Evolutionary conservation across 1,140 invertebrate species (phyloP), one percentile per base, ranked within the genome.

Genomic region (Drosophila lacertosa): DNA sequence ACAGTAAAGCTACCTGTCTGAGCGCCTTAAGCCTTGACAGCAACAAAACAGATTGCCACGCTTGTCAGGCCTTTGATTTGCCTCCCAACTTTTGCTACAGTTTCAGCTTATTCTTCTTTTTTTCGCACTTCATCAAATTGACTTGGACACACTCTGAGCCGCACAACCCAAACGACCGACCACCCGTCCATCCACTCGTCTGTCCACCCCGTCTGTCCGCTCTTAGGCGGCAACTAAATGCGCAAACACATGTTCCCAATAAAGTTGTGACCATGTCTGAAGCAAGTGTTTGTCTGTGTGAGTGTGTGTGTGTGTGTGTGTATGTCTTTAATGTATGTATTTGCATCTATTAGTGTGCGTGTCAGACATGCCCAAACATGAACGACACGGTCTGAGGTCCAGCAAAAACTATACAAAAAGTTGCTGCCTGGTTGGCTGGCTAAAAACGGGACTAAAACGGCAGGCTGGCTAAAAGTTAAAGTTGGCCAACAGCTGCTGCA

Each of bases 241-340:
- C 80, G 75, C 75, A 79, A 83, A 83, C 79, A 83, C 80, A 84
- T 83, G 79, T 83, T 83, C 71, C 67, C 66, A 55, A 63, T 63
- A 67, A 51, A 68, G 60, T 62, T 42, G 39, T 70, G 58, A 57
- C 60, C 54, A 57, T 48, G 47, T 47, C 51, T 35, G 5, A 33
- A n/a, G 48, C 62, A 24, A 59, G 48, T 53, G 42, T 32, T 7
- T 50, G 45, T 59, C 48, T n/a, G 42, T 20, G 29, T 40, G n/a
- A 15, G 6, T 32, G 16, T 48, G 32, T 37, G 29, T 33, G 16
- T 58, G 42, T 62, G 40, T 39, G 18, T 53, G 20, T 60, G 45
- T 51, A 32, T 45, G 45, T 20, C 32, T 57, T 39, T 57, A 57
- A 64, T 71, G 44, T 83, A 77, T 74, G 67, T 79, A 76, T 84